Evolutionary conservation across 2,797 vertebrate species (phyloP).

Genomic region (Anguilla pacifica): DNA sequence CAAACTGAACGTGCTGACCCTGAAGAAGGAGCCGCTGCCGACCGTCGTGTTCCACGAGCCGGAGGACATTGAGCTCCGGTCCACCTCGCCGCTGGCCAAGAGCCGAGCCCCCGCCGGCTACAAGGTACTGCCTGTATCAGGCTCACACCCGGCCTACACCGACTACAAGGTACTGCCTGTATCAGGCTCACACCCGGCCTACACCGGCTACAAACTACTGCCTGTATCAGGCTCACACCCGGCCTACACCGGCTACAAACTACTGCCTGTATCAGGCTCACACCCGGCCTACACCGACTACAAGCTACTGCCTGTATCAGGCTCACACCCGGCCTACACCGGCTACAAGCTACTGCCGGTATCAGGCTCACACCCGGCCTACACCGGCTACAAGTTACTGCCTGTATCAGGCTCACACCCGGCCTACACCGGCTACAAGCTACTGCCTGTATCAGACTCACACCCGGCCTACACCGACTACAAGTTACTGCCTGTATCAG

Average conservation of each 20-base stretch:
- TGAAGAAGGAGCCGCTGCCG: conserved; percentile 93
- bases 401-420: not conserved
- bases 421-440: not conserved
- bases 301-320: no score
- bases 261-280: no score
- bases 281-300: no score
- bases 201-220: not conserved
- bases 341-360: no score
- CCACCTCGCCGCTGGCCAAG: conserved; percentile 89
- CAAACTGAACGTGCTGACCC: conserved; percentile 95
- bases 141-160: not conserved
- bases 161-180: conserved; percentile 83
- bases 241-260: no score
- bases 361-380: no score
- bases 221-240: not conserved
- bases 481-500: no score
- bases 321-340: no score
- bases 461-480: no score
- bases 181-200: not conserved
- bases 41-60: conserved; percentile 97
- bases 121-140: conserved; percentile 78
- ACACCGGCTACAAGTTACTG: no score
- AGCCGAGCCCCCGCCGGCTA: conserved; percentile 81
- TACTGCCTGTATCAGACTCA: not conserved
- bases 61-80: conserved; percentile 96